A percentile compares a stretch with the other conserved stretches of the same genome.
phyloP scores from a whole-genome alignment of 2,113 vertebrate species.

The Bubo scandiacus region DNA sequence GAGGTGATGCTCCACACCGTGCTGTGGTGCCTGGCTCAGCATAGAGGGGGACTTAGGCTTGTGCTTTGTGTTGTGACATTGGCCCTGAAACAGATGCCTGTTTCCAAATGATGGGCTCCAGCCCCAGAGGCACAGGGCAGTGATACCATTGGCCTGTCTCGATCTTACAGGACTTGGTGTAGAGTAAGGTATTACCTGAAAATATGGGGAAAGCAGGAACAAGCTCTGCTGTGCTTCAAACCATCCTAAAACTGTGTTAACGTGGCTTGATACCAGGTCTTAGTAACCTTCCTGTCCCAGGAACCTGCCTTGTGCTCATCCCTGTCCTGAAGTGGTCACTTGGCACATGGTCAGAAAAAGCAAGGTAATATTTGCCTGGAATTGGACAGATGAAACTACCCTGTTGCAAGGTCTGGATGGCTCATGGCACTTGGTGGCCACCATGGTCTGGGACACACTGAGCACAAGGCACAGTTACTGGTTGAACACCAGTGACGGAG shows the following conservation, averaged over 20 bases:
- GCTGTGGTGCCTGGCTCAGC: not conserved
- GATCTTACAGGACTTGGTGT: not conserved
- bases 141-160: not conserved
- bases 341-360: not conserved
- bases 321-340: not conserved
- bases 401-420: not conserved
- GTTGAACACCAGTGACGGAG: not conserved
- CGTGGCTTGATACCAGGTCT: not conserved
- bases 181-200: not conserved
- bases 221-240: not conserved
- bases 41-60: not conserved
- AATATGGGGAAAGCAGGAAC: not conserved
- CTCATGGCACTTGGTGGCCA: not conserved
- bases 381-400: not conserved
- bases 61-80: not conserved
- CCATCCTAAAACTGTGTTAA: not conserved
- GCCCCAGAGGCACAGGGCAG: not conserved
- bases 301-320: not conserved
- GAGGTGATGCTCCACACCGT: not conserved
- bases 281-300: not conserved
- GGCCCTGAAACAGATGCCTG: not conserved
- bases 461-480: not conserved
- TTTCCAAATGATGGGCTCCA: not conserved
- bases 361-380: not conserved
- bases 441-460: not conserved